Conservation (phyloP, 64 coral and sea anemone genomes). For the Montipora foliosa region DNA sequence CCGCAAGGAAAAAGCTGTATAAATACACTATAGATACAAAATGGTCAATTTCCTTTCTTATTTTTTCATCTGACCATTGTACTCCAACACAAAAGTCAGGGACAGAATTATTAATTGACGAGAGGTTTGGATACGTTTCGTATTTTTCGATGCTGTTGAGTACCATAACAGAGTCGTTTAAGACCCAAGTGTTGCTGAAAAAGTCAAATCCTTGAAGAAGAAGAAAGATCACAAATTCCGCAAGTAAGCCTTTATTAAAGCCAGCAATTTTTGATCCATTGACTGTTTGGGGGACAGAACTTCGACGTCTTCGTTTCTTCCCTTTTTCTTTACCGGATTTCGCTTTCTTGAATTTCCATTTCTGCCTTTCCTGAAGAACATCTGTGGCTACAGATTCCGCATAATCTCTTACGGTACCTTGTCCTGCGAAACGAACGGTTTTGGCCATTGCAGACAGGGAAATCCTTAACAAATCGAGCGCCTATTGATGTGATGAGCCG, state of each 20-base stretch:
- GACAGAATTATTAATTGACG: conserved; percentile 61
- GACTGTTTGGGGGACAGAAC: background rate
- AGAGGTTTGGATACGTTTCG: conserved; percentile 56
- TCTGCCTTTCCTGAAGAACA: conserved; percentile 23
- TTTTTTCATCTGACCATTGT: conserved; percentile 60
- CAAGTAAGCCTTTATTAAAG: conserved; percentile 83
- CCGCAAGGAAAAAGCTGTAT: conserved; percentile 76
- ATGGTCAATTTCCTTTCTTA: conserved; percentile 36
- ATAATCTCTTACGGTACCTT: background rate
- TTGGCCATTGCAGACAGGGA: background rate
- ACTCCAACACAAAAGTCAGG: conserved; percentile 60
- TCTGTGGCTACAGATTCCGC: conserved; percentile 43
- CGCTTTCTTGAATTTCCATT: background rate
- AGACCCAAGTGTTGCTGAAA: conserved; percentile 86
- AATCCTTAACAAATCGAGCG: background rate
- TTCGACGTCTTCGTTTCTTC: background rate
- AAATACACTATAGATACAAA: conserved; percentile 48
- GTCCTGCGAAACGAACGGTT: conserved; percentile 19
- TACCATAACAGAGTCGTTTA: conserved; percentile 66
- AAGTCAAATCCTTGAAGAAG: conserved; percentile 93
- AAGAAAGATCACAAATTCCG: conserved; percentile 85
- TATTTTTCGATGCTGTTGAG: conserved; percentile 50
- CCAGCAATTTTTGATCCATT: conserved; percentile 22
- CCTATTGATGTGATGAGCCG: no score
- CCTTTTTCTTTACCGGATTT: conserved; percentile 26